phyloP scores from a whole-genome alignment of 2,113 vertebrate genomes.

The Struthidea cinerea region DNA sequence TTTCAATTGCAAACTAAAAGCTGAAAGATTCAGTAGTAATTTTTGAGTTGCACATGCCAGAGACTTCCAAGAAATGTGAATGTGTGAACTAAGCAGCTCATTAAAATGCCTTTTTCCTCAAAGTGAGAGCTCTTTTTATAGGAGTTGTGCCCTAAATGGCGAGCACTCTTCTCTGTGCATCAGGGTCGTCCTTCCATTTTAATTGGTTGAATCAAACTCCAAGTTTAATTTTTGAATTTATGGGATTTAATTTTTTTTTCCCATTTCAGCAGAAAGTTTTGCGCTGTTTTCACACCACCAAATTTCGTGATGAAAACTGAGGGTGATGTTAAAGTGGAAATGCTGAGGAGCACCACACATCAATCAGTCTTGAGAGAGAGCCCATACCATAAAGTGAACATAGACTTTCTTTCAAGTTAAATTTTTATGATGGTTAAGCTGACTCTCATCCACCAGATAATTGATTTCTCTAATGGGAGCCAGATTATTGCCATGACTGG shows the following conservation, averaged over 20 bases:
- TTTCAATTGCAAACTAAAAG: neutral
- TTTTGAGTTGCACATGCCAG: neutral
- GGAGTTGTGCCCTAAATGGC: neutral
- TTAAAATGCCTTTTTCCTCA: conserved; percentile 32
- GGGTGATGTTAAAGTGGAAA: neutral
- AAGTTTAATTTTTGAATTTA: neutral
- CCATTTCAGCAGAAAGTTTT: neutral
- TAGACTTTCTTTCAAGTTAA: neutral
- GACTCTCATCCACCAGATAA: neutral
- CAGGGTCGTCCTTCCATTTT: neutral
- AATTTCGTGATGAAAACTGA: neutral
- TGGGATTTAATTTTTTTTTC: neutral
- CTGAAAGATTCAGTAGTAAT: neutral
- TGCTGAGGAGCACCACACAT: neutral
- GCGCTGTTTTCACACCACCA: neutral
- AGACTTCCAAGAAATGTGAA: neutral
- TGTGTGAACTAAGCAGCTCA: conserved; percentile 35
- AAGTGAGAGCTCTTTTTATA: conserved; percentile 41
- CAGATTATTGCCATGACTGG: neutral
- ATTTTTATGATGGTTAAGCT: neutral
- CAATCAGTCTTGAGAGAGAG: neutral
- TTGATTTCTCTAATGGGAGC: conserved; percentile 1
- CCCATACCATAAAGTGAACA: neutral
- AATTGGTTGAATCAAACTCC: neutral
- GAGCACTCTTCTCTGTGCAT: neutral